These are phyloP conservation scores for Nymphalis c-album DNA, from an alignment of 2,888 invertebrate genomes.

Conservation along the genomic window DNA sequence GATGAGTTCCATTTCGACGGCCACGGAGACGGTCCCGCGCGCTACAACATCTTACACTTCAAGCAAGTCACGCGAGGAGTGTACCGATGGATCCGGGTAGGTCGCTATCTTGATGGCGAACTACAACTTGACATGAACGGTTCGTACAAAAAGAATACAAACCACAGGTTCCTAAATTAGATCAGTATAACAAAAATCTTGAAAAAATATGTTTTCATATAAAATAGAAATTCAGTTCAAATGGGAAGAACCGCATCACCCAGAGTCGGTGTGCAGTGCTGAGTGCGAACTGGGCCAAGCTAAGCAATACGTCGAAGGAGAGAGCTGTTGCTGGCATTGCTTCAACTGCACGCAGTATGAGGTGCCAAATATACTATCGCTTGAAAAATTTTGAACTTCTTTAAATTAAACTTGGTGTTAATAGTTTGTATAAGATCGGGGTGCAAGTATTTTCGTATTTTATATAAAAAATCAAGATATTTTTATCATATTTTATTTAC, in stretches of 20 bases:
- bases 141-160: slow-evolving; percentile 61
- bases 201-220: background rate
- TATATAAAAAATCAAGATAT: background rate
- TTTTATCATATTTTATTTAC: no score
- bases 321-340: slow-evolving; percentile 97
- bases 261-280: slow-evolving; percentile 94
- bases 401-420: background rate
- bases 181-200: background rate
- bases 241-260: slow-evolving; percentile 87
- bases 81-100: slow-evolving; percentile 92
- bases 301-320: slow-evolving; percentile 95
- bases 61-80: slow-evolving; percentile 88
- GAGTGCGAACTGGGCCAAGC: slow-evolving; percentile 94
- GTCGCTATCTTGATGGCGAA: slow-evolving; percentile 91
- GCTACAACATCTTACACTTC: slow-evolving; percentile 97
- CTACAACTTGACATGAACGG: slow-evolving; percentile 90
- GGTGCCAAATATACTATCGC: slow-evolving; percentile 47
- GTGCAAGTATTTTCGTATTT: background rate
- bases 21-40: slow-evolving; percentile 95
- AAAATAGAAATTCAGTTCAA: slow-evolving; percentile 90
- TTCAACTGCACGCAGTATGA: slow-evolving; percentile 82
- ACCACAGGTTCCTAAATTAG: no score
- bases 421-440: no score
- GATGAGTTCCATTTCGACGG: slow-evolving; percentile 94
- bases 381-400: background rate